Percentiles rank a stretch among this genome's conserved stretches.
Evolutionary conservation across 2,797 vertebrate species (phyloP).

Genomic region (Rallus crepitans): DNA sequence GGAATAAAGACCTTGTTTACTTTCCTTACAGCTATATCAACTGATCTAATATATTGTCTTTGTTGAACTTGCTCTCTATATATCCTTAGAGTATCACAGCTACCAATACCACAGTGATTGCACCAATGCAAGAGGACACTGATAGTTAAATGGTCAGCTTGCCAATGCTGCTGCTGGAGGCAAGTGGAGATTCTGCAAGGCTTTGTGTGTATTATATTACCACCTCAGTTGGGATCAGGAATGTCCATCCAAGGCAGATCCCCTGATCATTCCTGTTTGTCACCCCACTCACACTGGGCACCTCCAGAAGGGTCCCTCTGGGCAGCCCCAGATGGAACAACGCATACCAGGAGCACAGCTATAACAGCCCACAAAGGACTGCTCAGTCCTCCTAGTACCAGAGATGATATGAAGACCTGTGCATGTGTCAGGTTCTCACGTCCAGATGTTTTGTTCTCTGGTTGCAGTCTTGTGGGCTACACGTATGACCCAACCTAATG

Average conservation of each 20-base stretch:
- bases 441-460: neutral
- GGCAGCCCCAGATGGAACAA: accelerated
- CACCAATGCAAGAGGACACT: slow-evolving; percentile 1
- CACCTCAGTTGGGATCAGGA: neutral
- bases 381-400: accelerated
- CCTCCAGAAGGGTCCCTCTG: neutral
- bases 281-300: neutral
- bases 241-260: neutral
- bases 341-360: neutral
- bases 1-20: neutral
- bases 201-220: accelerated
- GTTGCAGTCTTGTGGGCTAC: neutral
- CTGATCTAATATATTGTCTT: slow-evolving; percentile 15
- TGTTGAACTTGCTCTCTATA: neutral
- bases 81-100: neutral
- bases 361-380: neutral
- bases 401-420: accelerated
- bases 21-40: slow-evolving; percentile 27
- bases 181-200: neutral
- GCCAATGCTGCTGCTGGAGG: neutral
- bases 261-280: neutral
- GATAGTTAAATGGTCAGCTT: neutral
- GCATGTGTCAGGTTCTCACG: neutral
- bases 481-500: accelerated
- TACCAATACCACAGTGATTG: neutral